A percentile compares a stretch with the other conserved stretches of the same genome.
Evolutionary conservation across 2,888 invertebrate species (phyloP).

Genomic region (Stenolophus ochropezus): DNA sequence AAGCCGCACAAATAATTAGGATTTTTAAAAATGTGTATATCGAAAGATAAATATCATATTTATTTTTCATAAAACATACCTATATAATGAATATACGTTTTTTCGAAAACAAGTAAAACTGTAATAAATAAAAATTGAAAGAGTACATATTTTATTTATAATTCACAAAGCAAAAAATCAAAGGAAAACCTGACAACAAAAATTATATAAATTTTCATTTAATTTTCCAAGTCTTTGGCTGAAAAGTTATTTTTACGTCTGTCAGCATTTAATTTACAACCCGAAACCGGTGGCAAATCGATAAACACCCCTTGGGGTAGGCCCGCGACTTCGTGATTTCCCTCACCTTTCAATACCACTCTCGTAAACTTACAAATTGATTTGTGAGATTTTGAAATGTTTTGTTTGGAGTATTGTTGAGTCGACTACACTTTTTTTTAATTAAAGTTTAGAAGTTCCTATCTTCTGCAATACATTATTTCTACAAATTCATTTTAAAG

Average conservation of each 20-base stretch:
- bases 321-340: background rate
- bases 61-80: too few relatives aligned
- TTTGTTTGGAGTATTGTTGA: conserved; percentile 7
- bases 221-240: background rate
- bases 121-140: too few relatives aligned
- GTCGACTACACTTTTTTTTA: background rate
- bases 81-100: too few relatives aligned
- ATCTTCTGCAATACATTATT: background rate
- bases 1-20: too few relatives aligned
- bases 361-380: conserved; percentile 20
- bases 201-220: background rate
- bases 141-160: too few relatives aligned
- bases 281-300: background rate
- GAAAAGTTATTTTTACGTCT: background rate
- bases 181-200: too few relatives aligned
- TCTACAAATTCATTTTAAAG: background rate
- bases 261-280: background rate
- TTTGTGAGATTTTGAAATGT: background rate
- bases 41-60: too few relatives aligned
- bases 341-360: background rate
- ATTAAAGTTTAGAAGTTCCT: background rate
- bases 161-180: too few relatives aligned
- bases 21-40: too few relatives aligned
- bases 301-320: background rate
- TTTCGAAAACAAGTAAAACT: too few relatives aligned